Evolutionary conservation across 2,888 invertebrate genomes (phyloP), one percentile per base, ranked within the genome.

Genomic region (Caenorhabditis drosophilae): DNA sequence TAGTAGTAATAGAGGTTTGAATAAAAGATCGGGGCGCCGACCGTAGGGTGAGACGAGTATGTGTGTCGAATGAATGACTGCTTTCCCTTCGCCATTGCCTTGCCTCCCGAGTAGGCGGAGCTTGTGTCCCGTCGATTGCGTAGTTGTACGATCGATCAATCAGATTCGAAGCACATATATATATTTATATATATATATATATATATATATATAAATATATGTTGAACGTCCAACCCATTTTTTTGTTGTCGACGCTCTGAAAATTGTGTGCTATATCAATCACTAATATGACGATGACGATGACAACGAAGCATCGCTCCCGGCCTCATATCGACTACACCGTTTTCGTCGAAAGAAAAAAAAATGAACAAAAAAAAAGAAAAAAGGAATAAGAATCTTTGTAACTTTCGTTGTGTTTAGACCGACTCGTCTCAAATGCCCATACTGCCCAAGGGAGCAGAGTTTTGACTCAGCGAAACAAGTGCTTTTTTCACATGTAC

Each of bases 381-480:
- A 4, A 22, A 4, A 44, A 25, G 25, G 44, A 26, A n/a, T n/a
- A n/a, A 23, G 23, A 42, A 42, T 31, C 31, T 31, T 31, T 31
- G 6, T n/a, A n/a, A n/a, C n/a, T n/a, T n/a, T n/a, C n/a, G n/a
- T n/a, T n/a, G n/a, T n/a, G n/a, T n/a, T n/a, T 23, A 66, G 60
- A 15, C 20, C 22, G 35, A 12, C 41, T 2, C 93, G 93, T 84
- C 89, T 98, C 85, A 98, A 98, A 87, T 98, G 98, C 84, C 97
- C 97, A 0, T 98, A 98, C 86, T 98, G 98, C 84, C 97, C 97
- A 0, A 90, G 93, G 85, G 97, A 98, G 85, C 87, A 95, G 90
- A 86, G 22, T 15, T 26, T 51, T 16, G 62, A 58, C 15, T 11
- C 16, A 3, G 44, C 66, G 6, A 49, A 34, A 34, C 9, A 25